These are phyloP conservation scores for Paradoxurus hermaphroditus DNA, from an alignment of 2,113 vertebrate species.

Conservation along the genomic window DNA sequence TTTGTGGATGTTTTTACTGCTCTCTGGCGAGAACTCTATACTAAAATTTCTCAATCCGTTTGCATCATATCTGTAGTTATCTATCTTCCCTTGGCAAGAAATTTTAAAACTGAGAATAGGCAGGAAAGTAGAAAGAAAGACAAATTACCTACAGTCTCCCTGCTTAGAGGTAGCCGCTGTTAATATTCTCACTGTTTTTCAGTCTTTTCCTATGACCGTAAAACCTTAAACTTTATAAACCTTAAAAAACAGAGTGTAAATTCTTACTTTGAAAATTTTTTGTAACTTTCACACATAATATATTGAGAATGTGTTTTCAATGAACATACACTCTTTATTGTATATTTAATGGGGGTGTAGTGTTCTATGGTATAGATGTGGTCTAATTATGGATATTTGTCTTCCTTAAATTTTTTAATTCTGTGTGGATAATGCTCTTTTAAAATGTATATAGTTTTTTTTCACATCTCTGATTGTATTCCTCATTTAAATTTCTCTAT, in stretches of 20 bases:
- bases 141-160: background rate
- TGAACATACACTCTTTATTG: background rate
- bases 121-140: background rate
- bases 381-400: background rate
- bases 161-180: background rate
- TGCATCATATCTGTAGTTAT: background rate
- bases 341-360: background rate
- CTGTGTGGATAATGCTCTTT: background rate
- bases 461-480: background rate
- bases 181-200: background rate
- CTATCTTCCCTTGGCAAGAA: background rate
- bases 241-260: background rate
- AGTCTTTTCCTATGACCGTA: background rate
- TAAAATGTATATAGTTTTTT: background rate
- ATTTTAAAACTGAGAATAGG: background rate
- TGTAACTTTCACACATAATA: background rate
- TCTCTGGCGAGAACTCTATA: background rate
- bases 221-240: background rate
- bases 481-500: slow-evolving; percentile 8
- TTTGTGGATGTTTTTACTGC: background rate
- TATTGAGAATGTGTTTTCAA: background rate
- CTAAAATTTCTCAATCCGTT: background rate
- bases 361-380: background rate
- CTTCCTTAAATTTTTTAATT: background rate
- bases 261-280: background rate